Evolutionary conservation across 2,888 invertebrate species (phyloP).

Genomic region (Diogma glabrata): DNA sequence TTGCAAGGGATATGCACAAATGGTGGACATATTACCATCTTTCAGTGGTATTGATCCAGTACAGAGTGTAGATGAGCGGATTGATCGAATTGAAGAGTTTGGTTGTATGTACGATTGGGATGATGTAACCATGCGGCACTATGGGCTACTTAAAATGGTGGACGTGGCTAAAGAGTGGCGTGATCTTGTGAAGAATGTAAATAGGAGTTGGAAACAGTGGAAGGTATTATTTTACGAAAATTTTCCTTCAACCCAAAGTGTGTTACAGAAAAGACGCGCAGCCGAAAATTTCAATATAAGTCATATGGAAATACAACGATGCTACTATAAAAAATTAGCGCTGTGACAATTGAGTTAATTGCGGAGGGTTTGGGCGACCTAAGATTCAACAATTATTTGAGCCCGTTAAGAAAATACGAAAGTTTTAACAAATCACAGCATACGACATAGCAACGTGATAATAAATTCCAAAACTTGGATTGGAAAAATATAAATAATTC

Average conservation of each 20-base stretch:
- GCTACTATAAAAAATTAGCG: background rate
- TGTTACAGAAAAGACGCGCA: background rate
- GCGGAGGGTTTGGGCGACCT: background rate
- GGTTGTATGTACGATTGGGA: background rate
- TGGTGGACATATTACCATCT: background rate
- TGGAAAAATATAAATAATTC: no score
- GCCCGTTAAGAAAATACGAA: background rate
- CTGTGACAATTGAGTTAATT: background rate
- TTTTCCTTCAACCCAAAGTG: background rate
- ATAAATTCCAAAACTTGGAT: no score
- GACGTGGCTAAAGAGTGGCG: constrained; percentile 1
- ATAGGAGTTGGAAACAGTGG: background rate
- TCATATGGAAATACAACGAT: background rate
- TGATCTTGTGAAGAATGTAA: background rate
- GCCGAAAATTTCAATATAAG: background rate
- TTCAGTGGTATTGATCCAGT: background rate
- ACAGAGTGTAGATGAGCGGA: background rate
- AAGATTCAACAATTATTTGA: background rate
- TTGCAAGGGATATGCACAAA: background rate
- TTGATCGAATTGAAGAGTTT: background rate
- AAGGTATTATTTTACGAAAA: background rate
- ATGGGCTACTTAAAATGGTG: background rate
- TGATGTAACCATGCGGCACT: background rate
- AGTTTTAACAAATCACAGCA: no score
- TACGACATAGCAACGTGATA: no score